A percentile compares a stretch with the other conserved stretches of the same genome.
Conservation (phyloP, 2,888 invertebrate species). For the Apamea monoglypha region DNA sequence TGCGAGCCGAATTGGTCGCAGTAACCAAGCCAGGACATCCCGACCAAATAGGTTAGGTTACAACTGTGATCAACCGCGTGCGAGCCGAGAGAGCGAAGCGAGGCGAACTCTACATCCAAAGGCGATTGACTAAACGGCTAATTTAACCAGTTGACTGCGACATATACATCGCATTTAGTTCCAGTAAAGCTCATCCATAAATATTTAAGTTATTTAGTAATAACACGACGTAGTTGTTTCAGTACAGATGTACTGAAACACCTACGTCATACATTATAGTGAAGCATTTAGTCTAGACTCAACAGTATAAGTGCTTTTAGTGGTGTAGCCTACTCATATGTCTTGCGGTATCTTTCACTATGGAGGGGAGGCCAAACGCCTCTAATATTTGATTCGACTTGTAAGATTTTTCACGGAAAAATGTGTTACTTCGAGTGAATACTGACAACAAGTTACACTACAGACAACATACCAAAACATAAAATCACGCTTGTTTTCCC, state of each 20-base stretch:
- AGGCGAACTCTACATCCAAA: too few relatives aligned
- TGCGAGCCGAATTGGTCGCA: too few relatives aligned
- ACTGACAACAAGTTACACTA: too few relatives aligned
- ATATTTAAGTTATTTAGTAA: background rate
- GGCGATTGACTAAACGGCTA: too few relatives aligned
- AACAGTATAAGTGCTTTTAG: background rate
- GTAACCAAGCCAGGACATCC: too few relatives aligned
- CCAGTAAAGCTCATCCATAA: background rate
- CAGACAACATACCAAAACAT: too few relatives aligned
- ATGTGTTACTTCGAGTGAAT: background rate
- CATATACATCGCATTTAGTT: too few relatives aligned
- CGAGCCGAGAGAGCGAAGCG: too few relatives aligned
- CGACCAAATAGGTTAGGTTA: too few relatives aligned
- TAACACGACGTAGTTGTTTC: background rate
- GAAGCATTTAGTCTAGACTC: constrained; percentile 13
- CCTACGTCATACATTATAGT: background rate
- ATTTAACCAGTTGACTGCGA: too few relatives aligned
- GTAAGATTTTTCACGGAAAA: background rate
- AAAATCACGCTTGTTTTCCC: too few relatives aligned
- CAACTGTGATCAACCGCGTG: too few relatives aligned
- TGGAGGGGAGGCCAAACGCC: background rate
- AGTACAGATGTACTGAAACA: background rate
- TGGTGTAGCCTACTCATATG: background rate
- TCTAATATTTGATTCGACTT: background rate
- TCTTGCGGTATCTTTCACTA: background rate